Conservation (phyloP, 1,140 invertebrate genomes). For the Monochamus saltuarius region DNA sequence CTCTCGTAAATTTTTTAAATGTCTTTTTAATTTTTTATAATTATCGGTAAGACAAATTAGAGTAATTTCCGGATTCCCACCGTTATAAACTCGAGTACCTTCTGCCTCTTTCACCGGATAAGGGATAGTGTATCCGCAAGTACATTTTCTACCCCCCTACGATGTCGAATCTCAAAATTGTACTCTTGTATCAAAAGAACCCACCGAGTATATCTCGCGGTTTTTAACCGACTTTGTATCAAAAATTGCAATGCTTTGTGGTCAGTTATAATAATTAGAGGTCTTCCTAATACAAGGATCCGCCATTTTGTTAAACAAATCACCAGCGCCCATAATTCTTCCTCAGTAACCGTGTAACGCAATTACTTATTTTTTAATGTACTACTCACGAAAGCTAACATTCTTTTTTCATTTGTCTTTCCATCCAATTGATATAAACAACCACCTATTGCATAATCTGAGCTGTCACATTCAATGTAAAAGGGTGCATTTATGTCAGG, state of each 20-base stretch:
- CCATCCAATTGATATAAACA: background rate
- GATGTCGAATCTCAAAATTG: background rate
- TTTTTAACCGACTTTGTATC: background rate
- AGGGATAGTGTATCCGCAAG: background rate
- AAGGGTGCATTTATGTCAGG: background rate
- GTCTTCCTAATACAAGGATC: background rate
- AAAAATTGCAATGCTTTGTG: background rate
- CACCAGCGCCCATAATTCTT: background rate
- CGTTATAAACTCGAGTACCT: too few relatives aligned
- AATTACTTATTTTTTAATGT: background rate
- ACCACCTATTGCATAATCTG: conserved; percentile 8
- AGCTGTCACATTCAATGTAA: conserved; percentile 8
- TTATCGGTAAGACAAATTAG: background rate
- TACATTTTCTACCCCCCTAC: background rate
- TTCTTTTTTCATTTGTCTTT: background rate
- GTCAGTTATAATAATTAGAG: background rate
- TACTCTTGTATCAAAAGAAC: conserved; percentile 5
- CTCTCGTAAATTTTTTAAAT: background rate
- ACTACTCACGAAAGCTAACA: background rate
- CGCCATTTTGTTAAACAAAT: conserved; percentile 5
- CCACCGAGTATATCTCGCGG: conserved; percentile 4
- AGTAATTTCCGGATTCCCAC: background rate
- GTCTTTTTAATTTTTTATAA: background rate
- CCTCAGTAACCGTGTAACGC: background rate
- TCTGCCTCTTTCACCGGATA: too few relatives aligned